Evolutionary conservation across 2,888 invertebrate genomes (phyloP).

Genomic region (Fragum sueziense): DNA sequence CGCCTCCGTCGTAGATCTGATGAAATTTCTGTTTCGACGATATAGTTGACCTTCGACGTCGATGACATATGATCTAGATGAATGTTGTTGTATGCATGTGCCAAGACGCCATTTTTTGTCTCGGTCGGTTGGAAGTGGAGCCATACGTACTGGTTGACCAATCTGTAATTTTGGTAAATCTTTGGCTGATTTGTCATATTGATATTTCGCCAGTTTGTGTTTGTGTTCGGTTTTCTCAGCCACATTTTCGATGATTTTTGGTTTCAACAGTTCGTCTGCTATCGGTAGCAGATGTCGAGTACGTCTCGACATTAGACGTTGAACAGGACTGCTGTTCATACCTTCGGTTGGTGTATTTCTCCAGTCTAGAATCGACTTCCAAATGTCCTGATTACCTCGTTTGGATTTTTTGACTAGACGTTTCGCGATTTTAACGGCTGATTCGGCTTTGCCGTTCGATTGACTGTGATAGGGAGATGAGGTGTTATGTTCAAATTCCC

Average conservation of each 20-base stretch:
- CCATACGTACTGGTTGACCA: conserved; percentile 25
- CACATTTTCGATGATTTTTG: conserved; percentile 19
- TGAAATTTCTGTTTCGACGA: conserved; percentile 24
- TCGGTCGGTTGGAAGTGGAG: conserved; percentile 16
- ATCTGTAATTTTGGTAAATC: conserved; percentile 17
- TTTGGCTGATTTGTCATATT: conserved; percentile 19
- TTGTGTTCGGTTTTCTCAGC: neutral
- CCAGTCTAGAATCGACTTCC: conserved; percentile 32
- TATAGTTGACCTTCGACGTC: conserved; percentile 14
- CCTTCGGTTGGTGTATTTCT: conserved; percentile 39
- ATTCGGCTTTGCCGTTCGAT: conserved; percentile 38
- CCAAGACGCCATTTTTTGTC: conserved; percentile 4
- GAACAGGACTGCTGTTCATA: conserved; percentile 13
- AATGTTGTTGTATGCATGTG: conserved; percentile 18
- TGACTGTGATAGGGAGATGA: conserved; percentile 8
- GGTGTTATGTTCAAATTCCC: conserved; percentile 35
- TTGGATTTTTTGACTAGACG: conserved; percentile 40
- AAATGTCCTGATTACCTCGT: conserved; percentile 13
- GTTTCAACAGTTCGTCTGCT: conserved; percentile 12
- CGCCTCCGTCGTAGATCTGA: conserved; percentile 6
- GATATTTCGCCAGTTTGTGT: neutral
- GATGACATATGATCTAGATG: conserved; percentile 13
- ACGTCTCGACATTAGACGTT: conserved; percentile 24
- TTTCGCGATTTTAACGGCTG: conserved; percentile 40
- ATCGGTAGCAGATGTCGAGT: conserved; percentile 33